Evolutionary conservation across 2,113 vertebrate genomes (phyloP).

Genomic region (Gopherus evgoodei): DNA sequence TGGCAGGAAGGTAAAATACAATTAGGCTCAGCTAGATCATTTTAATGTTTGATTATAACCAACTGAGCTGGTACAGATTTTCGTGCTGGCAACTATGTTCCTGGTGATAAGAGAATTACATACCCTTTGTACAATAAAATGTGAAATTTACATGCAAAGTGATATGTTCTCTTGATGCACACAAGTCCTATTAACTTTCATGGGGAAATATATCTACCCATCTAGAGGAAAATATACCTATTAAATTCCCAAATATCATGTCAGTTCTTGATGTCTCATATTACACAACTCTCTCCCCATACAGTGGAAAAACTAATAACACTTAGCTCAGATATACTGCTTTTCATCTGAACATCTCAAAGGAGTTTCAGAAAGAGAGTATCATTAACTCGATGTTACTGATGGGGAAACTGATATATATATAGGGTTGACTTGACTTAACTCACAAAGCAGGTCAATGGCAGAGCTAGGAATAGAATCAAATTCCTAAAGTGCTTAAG

Average conservation of each 20-base stretch:
- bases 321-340: not conserved
- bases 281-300: not conserved
- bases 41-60: conserved; percentile 66
- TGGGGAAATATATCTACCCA: conserved; percentile 60
- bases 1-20: conserved; percentile 57
- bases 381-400: not conserved
- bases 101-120: conserved; percentile 44
- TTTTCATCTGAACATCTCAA: conserved; percentile 7
- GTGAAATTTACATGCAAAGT: conserved; percentile 68
- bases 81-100: not conserved
- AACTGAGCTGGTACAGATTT: conserved; percentile 14
- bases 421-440: not conserved
- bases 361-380: not conserved
- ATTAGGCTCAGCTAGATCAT: conserved; percentile 52
- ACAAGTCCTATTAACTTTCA: conserved; percentile 55
- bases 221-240: conserved; percentile 51
- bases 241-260: conserved; percentile 54
- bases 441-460: not conserved
- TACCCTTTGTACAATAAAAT: conserved; percentile 56
- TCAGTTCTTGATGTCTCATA: not conserved
- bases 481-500: not conserved
- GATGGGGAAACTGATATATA: not conserved
- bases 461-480: not conserved
- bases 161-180: conserved; percentile 45
- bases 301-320: not conserved